These are phyloP conservation scores for Lepeophtheirus nordmannii DNA, from an alignment of 2,888 invertebrate species.

Conservation along the genomic window DNA sequence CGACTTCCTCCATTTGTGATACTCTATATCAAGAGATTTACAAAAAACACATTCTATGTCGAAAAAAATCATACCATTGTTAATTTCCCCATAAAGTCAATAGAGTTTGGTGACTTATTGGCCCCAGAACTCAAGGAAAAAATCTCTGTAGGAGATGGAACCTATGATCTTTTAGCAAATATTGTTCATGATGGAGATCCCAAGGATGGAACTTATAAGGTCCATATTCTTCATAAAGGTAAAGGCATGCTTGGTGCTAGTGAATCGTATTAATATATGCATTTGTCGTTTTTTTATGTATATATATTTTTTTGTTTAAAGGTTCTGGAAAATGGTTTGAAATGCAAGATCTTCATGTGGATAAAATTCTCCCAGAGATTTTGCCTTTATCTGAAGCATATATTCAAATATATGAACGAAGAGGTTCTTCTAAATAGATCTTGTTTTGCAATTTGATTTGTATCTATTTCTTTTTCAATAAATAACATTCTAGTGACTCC, in stretches of 20 bases:
- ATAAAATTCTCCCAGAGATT: constrained; percentile 96
- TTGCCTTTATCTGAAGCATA: constrained; percentile 97
- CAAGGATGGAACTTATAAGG: constrained; percentile 58
- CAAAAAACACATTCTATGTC: constrained; percentile 94
- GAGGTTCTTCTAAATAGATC: background rate
- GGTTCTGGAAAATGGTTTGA: constrained; percentile 73
- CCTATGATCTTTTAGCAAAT: constrained; percentile 94
- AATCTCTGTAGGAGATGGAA: constrained; percentile 46
- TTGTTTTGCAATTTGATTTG: no score
- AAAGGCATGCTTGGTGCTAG: no score
- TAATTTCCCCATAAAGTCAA: constrained; percentile 96
- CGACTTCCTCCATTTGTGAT: constrained; percentile 54
- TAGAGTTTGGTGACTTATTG: constrained; percentile 31
- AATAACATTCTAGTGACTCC: no score
- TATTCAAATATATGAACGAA: constrained; percentile 48
- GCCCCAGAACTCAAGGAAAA: constrained; percentile 26
- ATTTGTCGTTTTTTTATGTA: background rate
- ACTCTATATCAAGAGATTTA: constrained; percentile 53
- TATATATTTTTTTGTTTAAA: constrained; percentile 28
- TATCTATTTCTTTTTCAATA: no score
- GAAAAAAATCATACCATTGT: constrained; percentile 99
- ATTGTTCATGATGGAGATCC: constrained; percentile 98
- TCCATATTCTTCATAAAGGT: constrained; percentile 64
- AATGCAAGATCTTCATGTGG: constrained; percentile 89
- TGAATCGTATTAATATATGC: background rate